Conservation (phyloP, 2,797 vertebrate genomes). For the Pelochelys cantorii region DNA sequence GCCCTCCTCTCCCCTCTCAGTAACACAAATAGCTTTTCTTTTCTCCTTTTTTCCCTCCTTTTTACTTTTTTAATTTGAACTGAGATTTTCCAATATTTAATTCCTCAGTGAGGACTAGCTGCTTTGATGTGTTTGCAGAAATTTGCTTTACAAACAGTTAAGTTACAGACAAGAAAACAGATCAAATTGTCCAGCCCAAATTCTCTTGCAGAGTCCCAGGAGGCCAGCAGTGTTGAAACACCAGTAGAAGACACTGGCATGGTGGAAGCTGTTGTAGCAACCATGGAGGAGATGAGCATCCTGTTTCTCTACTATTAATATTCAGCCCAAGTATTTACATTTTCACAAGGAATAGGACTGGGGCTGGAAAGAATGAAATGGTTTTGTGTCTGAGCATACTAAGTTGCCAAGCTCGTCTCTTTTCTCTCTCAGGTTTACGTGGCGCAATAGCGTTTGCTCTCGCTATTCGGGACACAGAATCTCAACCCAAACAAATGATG, state of each 20-base stretch:
- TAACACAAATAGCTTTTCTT: background rate
- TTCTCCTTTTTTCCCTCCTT: background rate
- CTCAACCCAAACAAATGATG: conserved; percentile 83
- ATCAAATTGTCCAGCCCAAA: background rate
- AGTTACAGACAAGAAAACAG: background rate
- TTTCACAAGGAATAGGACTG: background rate
- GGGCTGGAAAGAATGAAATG: background rate
- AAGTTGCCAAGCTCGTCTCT: fast-evolving
- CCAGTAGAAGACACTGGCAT: background rate
- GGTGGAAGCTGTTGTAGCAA: background rate
- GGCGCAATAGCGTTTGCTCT: conserved; percentile 87
- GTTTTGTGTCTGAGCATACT: background rate
- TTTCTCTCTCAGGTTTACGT: conserved; percentile 80
- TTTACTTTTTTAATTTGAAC: background rate
- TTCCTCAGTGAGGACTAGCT: background rate
- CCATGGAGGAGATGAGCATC: background rate
- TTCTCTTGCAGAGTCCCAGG: too few relatives aligned
- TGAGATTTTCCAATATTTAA: background rate
- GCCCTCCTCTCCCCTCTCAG: background rate
- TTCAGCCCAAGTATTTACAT: background rate
- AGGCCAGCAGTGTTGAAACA: background rate
- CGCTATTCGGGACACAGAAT: conserved; percentile 81
- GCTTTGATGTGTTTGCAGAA: background rate
- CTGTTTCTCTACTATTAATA: background rate
- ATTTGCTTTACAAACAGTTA: background rate